phyloP scores from a whole-genome alignment of 1,140 invertebrate species.

The Pseudobourletiella spinata region DNA sequence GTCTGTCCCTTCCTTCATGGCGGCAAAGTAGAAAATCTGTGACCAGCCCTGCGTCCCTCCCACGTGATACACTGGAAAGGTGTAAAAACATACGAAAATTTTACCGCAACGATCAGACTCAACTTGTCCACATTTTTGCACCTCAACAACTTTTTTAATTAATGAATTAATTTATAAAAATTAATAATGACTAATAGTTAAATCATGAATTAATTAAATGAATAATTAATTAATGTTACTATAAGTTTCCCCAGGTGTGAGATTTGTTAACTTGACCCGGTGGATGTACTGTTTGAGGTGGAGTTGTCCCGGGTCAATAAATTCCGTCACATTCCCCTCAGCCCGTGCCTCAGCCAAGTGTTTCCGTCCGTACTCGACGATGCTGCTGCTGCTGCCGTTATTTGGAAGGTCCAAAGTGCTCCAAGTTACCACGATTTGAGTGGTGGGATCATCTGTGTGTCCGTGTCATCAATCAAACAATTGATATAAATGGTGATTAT shows the following conservation, averaged over 20 bases:
- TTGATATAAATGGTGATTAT: not conserved
- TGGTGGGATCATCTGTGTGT: conserved; percentile 47
- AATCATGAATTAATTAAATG: not conserved
- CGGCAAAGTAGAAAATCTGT: conserved; percentile 61
- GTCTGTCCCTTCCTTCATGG: conserved; percentile 47
- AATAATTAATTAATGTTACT: conserved; percentile 42
- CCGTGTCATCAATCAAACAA: not conserved
- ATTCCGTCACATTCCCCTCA: conserved; percentile 53
- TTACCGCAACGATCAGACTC: conserved; percentile 3
- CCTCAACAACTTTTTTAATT: not conserved
- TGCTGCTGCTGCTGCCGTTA: conserved; percentile 57
- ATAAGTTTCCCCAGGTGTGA: conserved; percentile 54
- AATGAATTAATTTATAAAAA: not conserved
- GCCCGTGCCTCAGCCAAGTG: conserved; percentile 46
- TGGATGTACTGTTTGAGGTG: conserved; percentile 72
- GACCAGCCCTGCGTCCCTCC: conserved; percentile 73
- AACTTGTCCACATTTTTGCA: not conserved
- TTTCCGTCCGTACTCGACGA: conserved; percentile 66
- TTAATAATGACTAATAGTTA: not conserved
- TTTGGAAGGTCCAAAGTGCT: conserved; percentile 63
- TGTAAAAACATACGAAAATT: conserved; percentile 12
- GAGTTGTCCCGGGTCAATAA: conserved; percentile 67
- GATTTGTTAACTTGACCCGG: conserved; percentile 50
- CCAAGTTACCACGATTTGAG: conserved; percentile 81
- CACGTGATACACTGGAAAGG: conserved; percentile 61